phyloP scores from a whole-genome alignment of 2,113 vertebrate genomes.

The Cavia aperea region DNA sequence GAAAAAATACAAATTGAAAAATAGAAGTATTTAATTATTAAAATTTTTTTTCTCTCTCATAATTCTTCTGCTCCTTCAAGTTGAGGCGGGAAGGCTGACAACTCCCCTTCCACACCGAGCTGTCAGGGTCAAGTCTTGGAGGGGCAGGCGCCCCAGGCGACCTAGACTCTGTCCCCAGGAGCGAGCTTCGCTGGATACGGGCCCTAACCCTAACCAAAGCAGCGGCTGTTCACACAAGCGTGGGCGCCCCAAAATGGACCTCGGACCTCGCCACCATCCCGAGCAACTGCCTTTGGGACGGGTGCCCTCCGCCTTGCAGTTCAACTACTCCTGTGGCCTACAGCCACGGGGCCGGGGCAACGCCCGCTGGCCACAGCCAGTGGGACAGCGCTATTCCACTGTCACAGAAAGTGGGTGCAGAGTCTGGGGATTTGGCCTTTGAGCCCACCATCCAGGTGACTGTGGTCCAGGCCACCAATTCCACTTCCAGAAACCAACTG shows the following conservation, averaged over 20 bases:
- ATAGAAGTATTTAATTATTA: conserved; percentile 69
- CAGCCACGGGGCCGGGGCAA: fast-evolving
- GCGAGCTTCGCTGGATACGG: not conserved
- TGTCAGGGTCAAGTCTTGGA: not conserved
- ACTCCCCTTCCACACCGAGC: not conserved
- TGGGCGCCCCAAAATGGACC: not conserved
- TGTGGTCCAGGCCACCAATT: not conserved
- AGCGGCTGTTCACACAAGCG: not conserved
- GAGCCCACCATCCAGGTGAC: not conserved
- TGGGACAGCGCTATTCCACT: not conserved
- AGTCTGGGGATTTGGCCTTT: not conserved
- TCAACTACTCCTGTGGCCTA: not conserved
- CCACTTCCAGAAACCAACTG: not conserved
- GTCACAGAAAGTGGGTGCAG: not conserved
- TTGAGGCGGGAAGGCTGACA: not conserved
- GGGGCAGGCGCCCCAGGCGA: not conserved
- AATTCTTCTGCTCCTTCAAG: conserved; percentile 42
- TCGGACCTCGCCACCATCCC: not conserved
- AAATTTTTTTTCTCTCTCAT: conserved; percentile 54
- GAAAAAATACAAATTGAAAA: conserved; percentile 74
- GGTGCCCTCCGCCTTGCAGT: not conserved
- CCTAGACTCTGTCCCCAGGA: not conserved
- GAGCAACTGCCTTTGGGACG: not conserved
- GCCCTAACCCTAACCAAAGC: conserved; percentile 37
- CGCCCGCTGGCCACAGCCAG: not conserved